phyloP scores from a whole-genome alignment of 2,797 vertebrate genomes.

The Cottoperca gobio region DNA sequence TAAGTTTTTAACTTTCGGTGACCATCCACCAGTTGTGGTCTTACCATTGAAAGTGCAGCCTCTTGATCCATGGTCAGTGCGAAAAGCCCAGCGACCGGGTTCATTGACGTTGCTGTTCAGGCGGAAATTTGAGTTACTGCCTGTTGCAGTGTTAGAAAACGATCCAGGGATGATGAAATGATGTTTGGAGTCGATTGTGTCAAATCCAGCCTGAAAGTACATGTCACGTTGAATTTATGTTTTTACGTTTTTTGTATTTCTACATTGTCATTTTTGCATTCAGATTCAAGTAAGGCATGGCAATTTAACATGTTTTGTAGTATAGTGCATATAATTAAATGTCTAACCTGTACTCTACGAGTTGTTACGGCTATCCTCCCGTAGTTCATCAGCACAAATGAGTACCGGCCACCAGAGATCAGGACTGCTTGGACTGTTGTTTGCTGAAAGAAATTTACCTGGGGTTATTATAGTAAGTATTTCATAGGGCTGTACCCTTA shows the following conservation, averaged over 20 bases:
- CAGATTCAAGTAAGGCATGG: neutral
- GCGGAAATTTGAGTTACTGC: conserved; percentile 7
- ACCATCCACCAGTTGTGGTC: neutral
- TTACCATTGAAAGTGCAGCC: conserved; percentile 70
- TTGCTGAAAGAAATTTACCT: too few species aligned
- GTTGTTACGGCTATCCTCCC: conserved; percentile 23
- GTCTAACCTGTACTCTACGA: conserved; percentile 49
- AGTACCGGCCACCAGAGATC: conserved; percentile 60
- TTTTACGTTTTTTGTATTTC: neutral
- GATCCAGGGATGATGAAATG: conserved; percentile 64
- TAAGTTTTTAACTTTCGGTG: neutral
- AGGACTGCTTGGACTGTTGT: conserved; percentile 75
- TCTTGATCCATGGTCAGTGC: conserved; percentile 38
- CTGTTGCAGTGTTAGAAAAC: neutral
- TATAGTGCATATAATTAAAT: neutral
- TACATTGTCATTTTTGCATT: neutral
- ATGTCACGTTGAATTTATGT: neutral
- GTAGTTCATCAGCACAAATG: conserved; percentile 81
- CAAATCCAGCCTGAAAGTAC: conserved; percentile 77
- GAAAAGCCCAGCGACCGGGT: conserved; percentile 75
- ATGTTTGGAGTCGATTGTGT: conserved; percentile 57
- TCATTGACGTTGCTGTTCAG: conserved; percentile 71
- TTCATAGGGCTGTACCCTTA: too few species aligned
- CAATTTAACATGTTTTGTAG: neutral
- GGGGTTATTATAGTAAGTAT: too few species aligned